Conservation (phyloP, 2,113 vertebrate species). For the Aepyceros melampus region DNA sequence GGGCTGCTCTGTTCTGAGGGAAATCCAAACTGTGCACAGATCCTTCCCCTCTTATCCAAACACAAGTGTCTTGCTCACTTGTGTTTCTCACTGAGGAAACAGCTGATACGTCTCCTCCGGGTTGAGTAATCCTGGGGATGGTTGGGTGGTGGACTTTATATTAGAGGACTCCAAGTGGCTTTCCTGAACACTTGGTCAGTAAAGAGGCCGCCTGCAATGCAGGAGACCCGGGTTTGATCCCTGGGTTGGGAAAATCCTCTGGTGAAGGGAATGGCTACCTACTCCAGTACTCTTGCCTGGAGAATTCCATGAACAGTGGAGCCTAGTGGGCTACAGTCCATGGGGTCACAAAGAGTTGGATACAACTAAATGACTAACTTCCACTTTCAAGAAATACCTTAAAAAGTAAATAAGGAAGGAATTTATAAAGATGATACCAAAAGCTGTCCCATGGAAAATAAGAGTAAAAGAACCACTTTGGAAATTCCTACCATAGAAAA, state of each 20-base stretch:
- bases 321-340: not conserved
- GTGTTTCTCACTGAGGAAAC: not conserved
- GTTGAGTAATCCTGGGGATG: not conserved
- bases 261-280: not conserved
- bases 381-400: not conserved
- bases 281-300: not conserved
- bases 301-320: not conserved
- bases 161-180: not conserved
- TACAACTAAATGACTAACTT: not conserved
- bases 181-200: not conserved
- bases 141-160: not conserved
- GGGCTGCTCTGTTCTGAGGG: not conserved
- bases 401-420: constrained; percentile 1
- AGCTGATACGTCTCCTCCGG: not conserved
- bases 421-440: not conserved
- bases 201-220: not conserved
- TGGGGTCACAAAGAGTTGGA: not conserved
- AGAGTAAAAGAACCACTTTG: not conserved
- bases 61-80: not conserved
- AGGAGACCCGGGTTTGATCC: not conserved
- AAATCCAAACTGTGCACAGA: not conserved
- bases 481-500: not conserved
- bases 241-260: not conserved
- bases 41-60: not conserved
- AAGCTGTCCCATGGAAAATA: not conserved